Conservation (phyloP, 2,888 invertebrate genomes). For the Cosmorhoe ocellata region DNA sequence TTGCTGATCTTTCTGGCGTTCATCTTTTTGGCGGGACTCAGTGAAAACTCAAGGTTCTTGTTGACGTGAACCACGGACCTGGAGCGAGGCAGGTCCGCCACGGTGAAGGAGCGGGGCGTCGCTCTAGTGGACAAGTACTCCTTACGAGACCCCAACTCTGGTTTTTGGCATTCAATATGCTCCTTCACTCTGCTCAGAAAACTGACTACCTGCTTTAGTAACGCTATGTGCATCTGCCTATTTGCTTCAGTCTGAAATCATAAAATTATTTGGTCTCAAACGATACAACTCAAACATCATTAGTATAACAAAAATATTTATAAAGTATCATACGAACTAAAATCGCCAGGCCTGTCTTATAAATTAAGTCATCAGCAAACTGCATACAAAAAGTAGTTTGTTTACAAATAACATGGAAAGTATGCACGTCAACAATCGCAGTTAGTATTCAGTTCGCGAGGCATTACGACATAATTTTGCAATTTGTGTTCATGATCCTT, state of each 20-base stretch:
- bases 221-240: constrained; percentile 87
- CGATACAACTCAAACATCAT: too few relatives aligned
- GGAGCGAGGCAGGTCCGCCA: constrained; percentile 66
- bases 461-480: constrained; percentile 37
- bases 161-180: constrained; percentile 79
- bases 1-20: constrained; percentile 70
- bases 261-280: neutral
- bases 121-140: constrained; percentile 42
- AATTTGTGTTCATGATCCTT: too few relatives aligned
- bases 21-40: constrained; percentile 59
- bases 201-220: constrained; percentile 87
- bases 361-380: neutral
- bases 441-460: constrained; percentile 38
- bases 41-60: constrained; percentile 58
- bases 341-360: neutral
- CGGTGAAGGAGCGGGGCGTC: constrained; percentile 48
- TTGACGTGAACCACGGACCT: constrained; percentile 70
- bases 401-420: constrained; percentile 20
- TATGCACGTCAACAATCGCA: constrained; percentile 27
- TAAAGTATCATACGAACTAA: neutral
- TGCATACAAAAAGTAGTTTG: neutral
- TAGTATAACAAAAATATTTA: neutral
- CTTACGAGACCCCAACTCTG: constrained; percentile 42
- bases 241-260: constrained; percentile 85
- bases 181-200: constrained; percentile 87